Conservation (phyloP, 2,888 invertebrate genomes). For the Torymus auratus region DNA sequence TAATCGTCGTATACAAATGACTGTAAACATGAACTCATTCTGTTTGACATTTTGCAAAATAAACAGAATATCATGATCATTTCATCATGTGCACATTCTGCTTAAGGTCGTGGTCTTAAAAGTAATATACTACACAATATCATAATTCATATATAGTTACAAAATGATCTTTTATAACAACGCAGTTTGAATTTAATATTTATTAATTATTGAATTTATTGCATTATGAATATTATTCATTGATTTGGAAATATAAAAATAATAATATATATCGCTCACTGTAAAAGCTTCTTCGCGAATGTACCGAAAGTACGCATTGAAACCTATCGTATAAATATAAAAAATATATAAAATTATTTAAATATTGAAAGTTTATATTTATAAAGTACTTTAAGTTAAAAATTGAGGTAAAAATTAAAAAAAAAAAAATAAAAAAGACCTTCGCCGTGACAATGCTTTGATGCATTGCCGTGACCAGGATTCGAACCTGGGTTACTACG, state of each 20-base stretch:
- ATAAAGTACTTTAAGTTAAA: not conserved
- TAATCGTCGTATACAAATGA: too few relatives aligned
- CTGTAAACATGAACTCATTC: too few relatives aligned
- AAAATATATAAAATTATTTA: not conserved
- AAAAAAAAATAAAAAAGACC: slow-evolving; percentile 61
- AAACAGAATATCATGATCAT: too few relatives aligned
- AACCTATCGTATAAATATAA: not conserved
- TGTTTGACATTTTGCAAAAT: too few relatives aligned
- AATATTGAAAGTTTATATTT: not conserved
- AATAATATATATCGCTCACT: not conserved
- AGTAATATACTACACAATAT: too few relatives aligned
- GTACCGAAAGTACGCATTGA: not conserved
- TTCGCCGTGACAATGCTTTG: slow-evolving; percentile 69
- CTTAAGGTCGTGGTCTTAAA: too few relatives aligned
- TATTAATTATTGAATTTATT: too few relatives aligned
- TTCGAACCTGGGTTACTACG: slow-evolving; percentile 77
- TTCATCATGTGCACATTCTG: too few relatives aligned
- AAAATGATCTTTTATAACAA: too few relatives aligned
- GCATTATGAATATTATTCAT: not conserved
- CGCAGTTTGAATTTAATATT: too few relatives aligned
- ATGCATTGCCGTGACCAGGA: slow-evolving; percentile 76
- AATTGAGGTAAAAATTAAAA: slow-evolving; percentile 13
- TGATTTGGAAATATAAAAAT: slow-evolving; percentile 15
- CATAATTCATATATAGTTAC: too few relatives aligned
- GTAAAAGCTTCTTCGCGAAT: slow-evolving; percentile 11